phyloP scores from a whole-genome alignment of 2,888 invertebrate genomes.

The Andrena bicolor region DNA sequence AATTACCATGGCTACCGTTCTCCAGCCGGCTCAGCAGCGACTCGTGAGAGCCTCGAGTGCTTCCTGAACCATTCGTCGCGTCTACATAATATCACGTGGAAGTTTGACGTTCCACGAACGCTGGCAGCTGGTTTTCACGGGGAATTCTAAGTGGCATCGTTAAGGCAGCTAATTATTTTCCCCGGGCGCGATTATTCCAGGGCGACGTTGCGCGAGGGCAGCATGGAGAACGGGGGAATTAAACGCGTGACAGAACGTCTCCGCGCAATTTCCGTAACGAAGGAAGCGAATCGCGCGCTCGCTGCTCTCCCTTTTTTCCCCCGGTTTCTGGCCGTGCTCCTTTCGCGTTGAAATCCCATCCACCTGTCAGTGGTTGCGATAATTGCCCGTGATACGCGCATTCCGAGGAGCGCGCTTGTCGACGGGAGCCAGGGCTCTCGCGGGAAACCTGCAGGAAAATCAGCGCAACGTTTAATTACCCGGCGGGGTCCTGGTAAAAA shows the following conservation, averaged over 20 bases:
- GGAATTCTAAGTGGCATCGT: constrained; percentile 58
- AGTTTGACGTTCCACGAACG: constrained; percentile 41
- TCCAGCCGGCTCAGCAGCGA: background rate
- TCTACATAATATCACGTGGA: constrained; percentile 22
- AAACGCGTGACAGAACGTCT: constrained; percentile 61
- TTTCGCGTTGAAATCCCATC: constrained; percentile 62
- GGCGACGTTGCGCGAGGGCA: constrained; percentile 28
- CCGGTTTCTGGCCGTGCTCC: constrained; percentile 6
- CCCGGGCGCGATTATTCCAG: constrained; percentile 46
- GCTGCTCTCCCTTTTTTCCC: background rate
- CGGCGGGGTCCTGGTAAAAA: constrained; percentile 7
- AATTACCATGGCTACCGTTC: background rate
- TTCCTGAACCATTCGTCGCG: constrained; percentile 15
- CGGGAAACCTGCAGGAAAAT: constrained; percentile 45
- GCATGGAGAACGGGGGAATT: constrained; percentile 34
- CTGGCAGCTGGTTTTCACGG: constrained; percentile 23
- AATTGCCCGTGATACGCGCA: constrained; percentile 57
- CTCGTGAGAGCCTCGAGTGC: constrained; percentile 25
- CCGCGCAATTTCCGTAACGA: constrained; percentile 57
- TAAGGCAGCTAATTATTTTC: constrained; percentile 59
- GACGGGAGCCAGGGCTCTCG: constrained; percentile 22
- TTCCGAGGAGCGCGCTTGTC: constrained; percentile 47
- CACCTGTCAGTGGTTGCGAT: constrained; percentile 64
- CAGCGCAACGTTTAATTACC: constrained; percentile 36
- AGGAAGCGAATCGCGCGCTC: constrained; percentile 29